Evolutionary conservation across 1,140 invertebrate genomes (phyloP).

Genomic region (Megalopta genalis): DNA sequence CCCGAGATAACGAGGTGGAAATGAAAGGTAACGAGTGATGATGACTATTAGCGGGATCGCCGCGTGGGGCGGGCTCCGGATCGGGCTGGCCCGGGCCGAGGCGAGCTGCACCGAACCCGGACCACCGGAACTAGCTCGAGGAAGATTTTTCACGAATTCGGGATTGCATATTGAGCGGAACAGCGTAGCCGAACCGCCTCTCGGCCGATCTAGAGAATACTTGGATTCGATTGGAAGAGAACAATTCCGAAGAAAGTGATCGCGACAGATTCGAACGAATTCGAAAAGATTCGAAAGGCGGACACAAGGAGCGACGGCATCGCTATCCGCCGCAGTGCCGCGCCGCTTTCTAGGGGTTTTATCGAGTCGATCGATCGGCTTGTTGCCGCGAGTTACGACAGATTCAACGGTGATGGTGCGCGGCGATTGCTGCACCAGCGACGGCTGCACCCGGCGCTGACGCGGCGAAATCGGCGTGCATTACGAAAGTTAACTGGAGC

Average conservation of each 20-base stretch:
- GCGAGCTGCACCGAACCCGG: too few species aligned
- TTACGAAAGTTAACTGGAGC: conserved; percentile 69
- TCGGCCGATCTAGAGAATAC: too few species aligned
- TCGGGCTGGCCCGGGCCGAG: too few species aligned
- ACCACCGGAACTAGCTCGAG: too few species aligned
- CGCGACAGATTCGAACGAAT: background rate
- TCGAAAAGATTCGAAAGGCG: background rate
- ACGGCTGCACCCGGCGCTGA: conserved; percentile 22
- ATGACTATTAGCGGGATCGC: conserved; percentile 14
- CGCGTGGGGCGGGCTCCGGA: background rate
- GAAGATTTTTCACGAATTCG: too few species aligned
- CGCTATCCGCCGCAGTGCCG: too few species aligned
- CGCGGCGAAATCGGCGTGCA: conserved; percentile 58
- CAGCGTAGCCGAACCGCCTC: too few species aligned
- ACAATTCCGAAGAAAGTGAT: background rate
- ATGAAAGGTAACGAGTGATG: conserved; percentile 45
- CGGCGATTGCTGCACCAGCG: conserved; percentile 39
- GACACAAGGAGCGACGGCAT: background rate
- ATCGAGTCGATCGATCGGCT: conserved; percentile 41
- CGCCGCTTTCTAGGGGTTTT: conserved; percentile 30
- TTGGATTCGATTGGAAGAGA: too few species aligned
- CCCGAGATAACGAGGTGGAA: conserved; percentile 41
- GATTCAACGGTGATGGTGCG: conserved; percentile 25
- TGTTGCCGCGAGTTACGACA: conserved; percentile 22
- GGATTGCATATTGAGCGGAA: too few species aligned